Conservation (phyloP, 2,797 vertebrate species). For the Lithobates pipiens region DNA sequence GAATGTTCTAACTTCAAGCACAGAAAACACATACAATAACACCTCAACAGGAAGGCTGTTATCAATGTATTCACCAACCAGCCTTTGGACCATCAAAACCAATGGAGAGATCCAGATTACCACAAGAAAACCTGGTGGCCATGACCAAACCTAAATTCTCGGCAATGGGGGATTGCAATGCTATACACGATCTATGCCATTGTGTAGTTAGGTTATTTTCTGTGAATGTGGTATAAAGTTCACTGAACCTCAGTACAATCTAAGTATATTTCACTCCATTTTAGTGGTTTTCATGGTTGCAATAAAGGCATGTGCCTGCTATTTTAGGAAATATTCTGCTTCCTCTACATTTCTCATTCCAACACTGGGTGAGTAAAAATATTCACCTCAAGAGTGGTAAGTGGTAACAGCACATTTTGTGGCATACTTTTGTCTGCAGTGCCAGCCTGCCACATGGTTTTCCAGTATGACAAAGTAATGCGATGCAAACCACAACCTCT, state of each 20-base stretch:
- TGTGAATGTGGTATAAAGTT: not conserved
- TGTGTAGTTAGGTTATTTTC: not conserved
- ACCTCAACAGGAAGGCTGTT: no score
- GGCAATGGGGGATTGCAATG: no score
- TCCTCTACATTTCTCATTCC: not conserved
- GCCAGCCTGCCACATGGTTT: conserved; percentile 5
- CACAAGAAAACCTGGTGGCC: no score
- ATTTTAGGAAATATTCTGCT: conserved; percentile 16
- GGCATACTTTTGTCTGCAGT: conserved; percentile 4
- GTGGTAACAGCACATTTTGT: conserved; percentile 25
- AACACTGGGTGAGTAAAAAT: conserved; percentile 28
- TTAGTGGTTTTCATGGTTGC: not conserved
- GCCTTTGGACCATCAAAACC: no score
- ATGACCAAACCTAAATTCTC: no score
- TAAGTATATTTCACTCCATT: not conserved
- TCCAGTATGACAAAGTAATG: not conserved
- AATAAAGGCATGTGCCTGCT: conserved; percentile 22
- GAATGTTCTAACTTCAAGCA: no score
- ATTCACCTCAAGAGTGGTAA: not conserved
- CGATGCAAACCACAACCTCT: conserved; percentile 22
- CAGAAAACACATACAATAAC: no score
- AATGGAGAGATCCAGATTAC: no score
- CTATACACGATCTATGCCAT: not conserved
- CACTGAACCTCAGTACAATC: not conserved
- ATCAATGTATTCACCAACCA: no score